phyloP scores from a whole-genome alignment of 2,113 vertebrate genomes.

The Salvelinus alpinus region DNA sequence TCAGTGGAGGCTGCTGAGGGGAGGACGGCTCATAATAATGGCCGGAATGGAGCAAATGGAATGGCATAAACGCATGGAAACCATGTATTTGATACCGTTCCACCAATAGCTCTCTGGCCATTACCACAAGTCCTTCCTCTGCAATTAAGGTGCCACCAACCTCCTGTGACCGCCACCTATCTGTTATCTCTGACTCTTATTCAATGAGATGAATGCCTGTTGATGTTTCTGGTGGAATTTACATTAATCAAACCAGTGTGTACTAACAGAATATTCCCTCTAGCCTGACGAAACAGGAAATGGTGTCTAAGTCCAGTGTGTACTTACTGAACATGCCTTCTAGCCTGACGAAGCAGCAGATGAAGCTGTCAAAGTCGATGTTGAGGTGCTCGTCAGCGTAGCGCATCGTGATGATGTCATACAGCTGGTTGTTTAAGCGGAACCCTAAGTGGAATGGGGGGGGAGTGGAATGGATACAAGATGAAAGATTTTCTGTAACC shows the following conservation, averaged over 20 bases:
- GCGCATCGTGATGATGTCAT: constrained; percentile 95
- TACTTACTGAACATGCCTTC: constrained; percentile 98
- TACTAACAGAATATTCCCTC: constrained; percentile 98
- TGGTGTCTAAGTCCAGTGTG: constrained; percentile 32
- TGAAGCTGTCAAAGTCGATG: constrained; percentile 87
- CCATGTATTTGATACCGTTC: too few species aligned
- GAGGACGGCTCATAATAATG: too few species aligned
- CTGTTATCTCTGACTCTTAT: background rate
- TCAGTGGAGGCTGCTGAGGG: too few species aligned
- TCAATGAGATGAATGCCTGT: background rate
- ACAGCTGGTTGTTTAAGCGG: constrained; percentile 92
- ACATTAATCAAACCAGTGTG: background rate
- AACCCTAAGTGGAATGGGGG: constrained; percentile 76
- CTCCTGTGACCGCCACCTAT: too few species aligned
- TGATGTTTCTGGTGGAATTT: background rate
- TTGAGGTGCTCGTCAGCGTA: constrained; percentile 89
- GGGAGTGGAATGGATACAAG: background rate
- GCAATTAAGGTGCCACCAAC: too few species aligned
- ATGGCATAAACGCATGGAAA: too few species aligned
- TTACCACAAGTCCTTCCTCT: too few species aligned
- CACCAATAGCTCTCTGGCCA: too few species aligned
- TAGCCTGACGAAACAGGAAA: constrained; percentile 93
- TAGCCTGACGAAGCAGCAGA: constrained; percentile 95
- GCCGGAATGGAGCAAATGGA: too few species aligned
- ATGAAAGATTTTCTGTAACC: too few species aligned